Conservation (phyloP, 2,797 vertebrate species). For the Fratercula arctica region DNA sequence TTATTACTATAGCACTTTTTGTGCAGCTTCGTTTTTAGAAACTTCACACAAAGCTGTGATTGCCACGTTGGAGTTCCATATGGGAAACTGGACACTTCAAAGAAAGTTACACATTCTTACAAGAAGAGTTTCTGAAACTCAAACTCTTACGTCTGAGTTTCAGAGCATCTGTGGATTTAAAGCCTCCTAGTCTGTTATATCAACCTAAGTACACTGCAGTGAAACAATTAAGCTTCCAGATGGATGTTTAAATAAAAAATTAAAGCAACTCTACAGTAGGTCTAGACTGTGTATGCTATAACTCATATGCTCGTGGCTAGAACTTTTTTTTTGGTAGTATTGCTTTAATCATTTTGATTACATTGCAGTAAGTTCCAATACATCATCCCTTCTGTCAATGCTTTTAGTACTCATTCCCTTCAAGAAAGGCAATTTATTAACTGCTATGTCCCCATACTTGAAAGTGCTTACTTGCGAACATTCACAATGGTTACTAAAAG, state of each 20-base stretch:
- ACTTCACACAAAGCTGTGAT: background rate
- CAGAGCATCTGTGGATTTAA: background rate
- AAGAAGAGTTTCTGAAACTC: background rate
- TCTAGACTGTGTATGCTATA: background rate
- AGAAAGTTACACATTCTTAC: background rate
- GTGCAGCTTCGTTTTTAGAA: background rate
- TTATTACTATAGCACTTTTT: background rate
- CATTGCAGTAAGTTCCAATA: background rate
- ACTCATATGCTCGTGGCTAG: background rate
- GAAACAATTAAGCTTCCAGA: background rate
- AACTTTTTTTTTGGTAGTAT: background rate
- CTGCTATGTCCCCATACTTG: background rate
- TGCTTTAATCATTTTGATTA: background rate
- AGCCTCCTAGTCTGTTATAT: background rate
- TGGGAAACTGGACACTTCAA: background rate
- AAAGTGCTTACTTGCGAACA: background rate
- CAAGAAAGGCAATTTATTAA: background rate
- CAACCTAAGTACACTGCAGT: background rate
- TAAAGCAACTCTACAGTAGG: background rate
- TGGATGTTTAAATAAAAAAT: constrained; percentile 10
- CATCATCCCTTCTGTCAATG: background rate
- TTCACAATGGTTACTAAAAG: background rate
- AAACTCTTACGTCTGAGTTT: background rate
- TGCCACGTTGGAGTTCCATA: background rate
- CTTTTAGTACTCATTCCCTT: background rate